phyloP scores from a whole-genome alignment of 2,113 vertebrate species.

The Microcebus griseorufus region DNA sequence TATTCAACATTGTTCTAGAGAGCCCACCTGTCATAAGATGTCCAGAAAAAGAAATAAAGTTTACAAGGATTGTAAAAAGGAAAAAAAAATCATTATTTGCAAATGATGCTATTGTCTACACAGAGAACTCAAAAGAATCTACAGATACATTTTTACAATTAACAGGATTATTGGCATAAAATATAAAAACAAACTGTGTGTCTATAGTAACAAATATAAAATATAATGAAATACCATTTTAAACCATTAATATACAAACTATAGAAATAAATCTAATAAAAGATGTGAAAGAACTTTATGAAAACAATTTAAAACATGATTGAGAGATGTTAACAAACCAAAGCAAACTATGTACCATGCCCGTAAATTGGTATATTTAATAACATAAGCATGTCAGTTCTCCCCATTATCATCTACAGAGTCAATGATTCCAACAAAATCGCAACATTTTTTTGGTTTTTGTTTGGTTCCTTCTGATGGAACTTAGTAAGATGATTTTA shows the following conservation, averaged over 20 bases:
- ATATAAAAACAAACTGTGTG: background rate
- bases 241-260: background rate
- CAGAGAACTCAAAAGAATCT: background rate
- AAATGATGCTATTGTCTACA: background rate
- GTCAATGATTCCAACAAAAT: background rate
- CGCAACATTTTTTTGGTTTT: background rate
- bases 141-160: background rate
- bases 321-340: background rate
- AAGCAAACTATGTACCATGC: background rate
- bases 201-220: background rate
- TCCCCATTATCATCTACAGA: background rate
- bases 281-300: slow-evolving; percentile 2
- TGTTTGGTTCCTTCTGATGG: background rate
- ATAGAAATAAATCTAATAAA: background rate
- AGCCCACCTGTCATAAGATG: background rate
- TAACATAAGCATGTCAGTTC: background rate
- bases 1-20: background rate
- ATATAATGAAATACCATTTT: background rate
- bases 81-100: background rate
- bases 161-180: background rate
- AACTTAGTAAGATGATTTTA: background rate
- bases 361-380: background rate
- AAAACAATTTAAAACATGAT: background rate
- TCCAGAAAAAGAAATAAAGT: background rate
- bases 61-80: background rate